These are phyloP conservation scores for Ophioninae sp. DNA, from an alignment of 2,888 invertebrate species.

Conservation along the genomic window DNA sequence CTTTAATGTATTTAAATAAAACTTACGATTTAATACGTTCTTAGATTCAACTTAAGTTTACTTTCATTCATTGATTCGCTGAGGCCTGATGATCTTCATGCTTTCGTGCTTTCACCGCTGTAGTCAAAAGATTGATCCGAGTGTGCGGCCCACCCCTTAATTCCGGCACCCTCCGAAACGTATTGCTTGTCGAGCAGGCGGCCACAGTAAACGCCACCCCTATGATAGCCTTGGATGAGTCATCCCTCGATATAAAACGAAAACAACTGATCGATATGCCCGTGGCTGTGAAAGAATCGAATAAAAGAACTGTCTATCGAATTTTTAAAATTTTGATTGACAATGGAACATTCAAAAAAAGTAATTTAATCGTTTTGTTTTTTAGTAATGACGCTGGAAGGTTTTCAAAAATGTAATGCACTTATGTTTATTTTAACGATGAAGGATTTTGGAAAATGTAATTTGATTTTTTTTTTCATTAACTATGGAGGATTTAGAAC, in stretches of 20 bases:
- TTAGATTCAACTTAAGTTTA: neutral
- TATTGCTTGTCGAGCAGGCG: slow-evolving; percentile 11
- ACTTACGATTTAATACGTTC: neutral
- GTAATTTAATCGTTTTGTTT: neutral
- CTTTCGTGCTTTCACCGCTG: slow-evolving; percentile 3
- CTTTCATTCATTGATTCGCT: neutral
- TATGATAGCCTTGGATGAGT: slow-evolving; percentile 69
- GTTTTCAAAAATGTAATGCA: no score
- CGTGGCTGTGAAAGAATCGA: neutral
- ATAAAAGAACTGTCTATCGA: neutral
- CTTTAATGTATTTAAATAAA: neutral
- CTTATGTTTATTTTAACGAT: no score
- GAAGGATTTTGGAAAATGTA: neutral
- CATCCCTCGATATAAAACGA: slow-evolving; percentile 68
- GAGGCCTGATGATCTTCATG: neutral
- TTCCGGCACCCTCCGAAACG: slow-evolving; percentile 1
- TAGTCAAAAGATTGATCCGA: slow-evolving; percentile 8
- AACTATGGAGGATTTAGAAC: no score
- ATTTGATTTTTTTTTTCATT: no score
- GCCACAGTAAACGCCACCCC: slow-evolving; percentile 33
- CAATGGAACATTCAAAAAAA: neutral
- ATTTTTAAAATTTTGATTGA: neutral
- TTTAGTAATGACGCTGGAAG: neutral
- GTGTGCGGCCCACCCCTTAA: neutral
- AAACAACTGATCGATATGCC: slow-evolving; percentile 29